Conservation (phyloP, 2,797 vertebrate genomes). For the Pteropus rufus region DNA sequence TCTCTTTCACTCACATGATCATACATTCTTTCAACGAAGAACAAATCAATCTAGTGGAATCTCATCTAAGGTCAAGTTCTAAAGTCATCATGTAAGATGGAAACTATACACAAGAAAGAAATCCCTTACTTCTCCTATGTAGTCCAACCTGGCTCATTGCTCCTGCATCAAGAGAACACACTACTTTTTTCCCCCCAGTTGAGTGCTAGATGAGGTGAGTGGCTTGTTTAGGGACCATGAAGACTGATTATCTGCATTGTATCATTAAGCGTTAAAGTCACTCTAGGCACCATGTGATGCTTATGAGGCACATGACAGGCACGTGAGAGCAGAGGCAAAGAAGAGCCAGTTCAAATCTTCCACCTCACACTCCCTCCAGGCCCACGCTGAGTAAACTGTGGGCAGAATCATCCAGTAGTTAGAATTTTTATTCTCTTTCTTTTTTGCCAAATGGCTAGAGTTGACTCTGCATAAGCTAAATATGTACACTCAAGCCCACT, state of each 20-base stretch:
- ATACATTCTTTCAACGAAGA: background rate
- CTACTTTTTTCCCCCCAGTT: background rate
- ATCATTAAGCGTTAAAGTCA: background rate
- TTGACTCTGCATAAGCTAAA: background rate
- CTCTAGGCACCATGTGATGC: background rate
- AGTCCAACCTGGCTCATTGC: background rate
- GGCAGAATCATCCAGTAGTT: background rate
- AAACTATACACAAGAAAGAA: background rate
- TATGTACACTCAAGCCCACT: background rate
- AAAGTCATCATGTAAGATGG: background rate
- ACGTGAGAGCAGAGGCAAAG: background rate
- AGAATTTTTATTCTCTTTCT: background rate
- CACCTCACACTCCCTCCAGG: background rate
- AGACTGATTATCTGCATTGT: background rate
- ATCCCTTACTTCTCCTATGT: background rate
- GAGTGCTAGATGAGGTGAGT: background rate
- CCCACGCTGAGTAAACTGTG: background rate
- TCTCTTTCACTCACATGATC: background rate
- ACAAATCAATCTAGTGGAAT: background rate
- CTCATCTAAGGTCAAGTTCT: background rate
- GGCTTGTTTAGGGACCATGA: background rate
- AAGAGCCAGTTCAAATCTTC: background rate
- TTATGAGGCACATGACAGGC: background rate
- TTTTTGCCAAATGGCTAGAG: background rate
- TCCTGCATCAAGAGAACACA: background rate